These are phyloP conservation scores for Shinisaurus crocodilurus DNA, from an alignment of 2,113 vertebrate species.

Conservation along the genomic window DNA sequence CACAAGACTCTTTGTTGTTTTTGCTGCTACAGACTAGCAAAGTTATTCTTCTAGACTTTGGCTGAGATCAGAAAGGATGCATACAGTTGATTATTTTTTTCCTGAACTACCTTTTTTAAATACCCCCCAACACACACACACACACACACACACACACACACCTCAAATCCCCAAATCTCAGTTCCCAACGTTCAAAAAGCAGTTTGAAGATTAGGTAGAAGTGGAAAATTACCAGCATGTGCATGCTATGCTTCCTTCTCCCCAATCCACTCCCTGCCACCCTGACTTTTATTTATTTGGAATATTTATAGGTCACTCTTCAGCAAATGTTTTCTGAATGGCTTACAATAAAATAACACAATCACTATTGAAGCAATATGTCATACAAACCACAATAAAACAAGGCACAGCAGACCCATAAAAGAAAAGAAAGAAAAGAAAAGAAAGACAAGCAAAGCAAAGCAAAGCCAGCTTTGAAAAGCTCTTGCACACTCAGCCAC, in stretches of 20 bases:
- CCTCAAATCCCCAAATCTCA: not conserved
- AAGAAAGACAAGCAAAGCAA: not conserved
- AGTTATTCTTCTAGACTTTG: not conserved
- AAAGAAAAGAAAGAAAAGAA: not conserved
- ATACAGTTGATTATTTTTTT: not conserved
- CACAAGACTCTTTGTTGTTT: not conserved
- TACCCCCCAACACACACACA: too few species aligned
- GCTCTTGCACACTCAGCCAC: not conserved
- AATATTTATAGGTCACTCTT: not conserved
- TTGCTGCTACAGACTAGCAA: not conserved
- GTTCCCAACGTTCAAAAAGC: not conserved
- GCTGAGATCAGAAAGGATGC: not conserved
- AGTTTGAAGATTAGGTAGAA: not conserved
- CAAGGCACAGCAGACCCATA: not conserved
- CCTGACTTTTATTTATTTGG: not conserved
- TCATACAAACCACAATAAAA: not conserved
- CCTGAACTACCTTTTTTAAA: not conserved
- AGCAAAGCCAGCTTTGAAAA: not conserved
- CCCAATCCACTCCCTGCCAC: not conserved
- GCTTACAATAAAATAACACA: not conserved
- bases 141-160: too few species aligned
- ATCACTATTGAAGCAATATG: not conserved
- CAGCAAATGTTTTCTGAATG: not conserved
- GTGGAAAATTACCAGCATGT: not conserved
- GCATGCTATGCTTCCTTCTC: not conserved